Evolutionary conservation across 2,797 vertebrate species (phyloP), one percentile per base, ranked within the genome.

Genomic region (Amblyraja radiata): DNA sequence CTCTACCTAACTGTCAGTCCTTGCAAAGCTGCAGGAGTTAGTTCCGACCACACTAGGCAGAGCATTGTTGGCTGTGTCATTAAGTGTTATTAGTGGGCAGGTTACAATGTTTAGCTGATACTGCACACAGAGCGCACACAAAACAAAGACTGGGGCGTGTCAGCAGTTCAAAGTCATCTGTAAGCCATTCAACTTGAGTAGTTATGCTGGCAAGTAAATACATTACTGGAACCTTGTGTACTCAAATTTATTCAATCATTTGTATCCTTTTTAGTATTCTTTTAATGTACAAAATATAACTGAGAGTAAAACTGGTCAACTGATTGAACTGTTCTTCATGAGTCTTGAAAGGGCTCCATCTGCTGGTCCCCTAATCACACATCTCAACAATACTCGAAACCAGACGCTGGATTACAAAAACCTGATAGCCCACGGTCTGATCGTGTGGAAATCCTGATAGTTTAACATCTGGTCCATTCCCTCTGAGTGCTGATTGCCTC

Each of bases 101-200:
- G 18, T 18, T 90, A 2, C 46, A 91, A 91, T 13, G 65, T 28
- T 91, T 74, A 8, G 32, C 23, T 91, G 88, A 68, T 68, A 13
- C 71, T 46, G 71, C 21, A 73, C 88, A 91, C 68, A 91, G 1
- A 73, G 90, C 36, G 71, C 21, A 73, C 88, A 91, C 68, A 91
- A 6, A 74, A 90, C 36, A 8, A 25, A 16, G 25, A 58, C 4
- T 68, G n/a, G n/a, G 84, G 28, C 54, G 63, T 90, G 32, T 90
- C 86, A 68, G 61, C 63, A 71, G 21, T 36, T 36, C 16, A 68
- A 21, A 91, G n/a, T 68, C 36, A 74, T 91, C 39, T 73, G 23
- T 68, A 13, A 46, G 13, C 28, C 84, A 65, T 58, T 88, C 58
- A 65, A 63, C 58, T 14, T 11, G 6, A n/a, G 28, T 46, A 91